phyloP scores from a whole-genome alignment of 1,140 invertebrate genomes.

The Bombus superbus region DNA sequence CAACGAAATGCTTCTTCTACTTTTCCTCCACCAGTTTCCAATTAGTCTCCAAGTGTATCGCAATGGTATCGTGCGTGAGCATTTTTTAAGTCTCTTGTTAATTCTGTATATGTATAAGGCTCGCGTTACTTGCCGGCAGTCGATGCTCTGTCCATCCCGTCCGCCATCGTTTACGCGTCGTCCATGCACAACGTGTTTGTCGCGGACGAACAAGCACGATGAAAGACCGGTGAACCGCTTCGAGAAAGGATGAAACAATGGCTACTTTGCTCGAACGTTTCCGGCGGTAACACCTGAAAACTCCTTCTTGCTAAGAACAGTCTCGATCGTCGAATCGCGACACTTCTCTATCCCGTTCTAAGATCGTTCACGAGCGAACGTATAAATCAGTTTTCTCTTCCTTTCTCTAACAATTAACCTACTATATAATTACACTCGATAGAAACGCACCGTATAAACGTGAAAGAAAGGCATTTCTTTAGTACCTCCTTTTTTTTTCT shows the following conservation, averaged over 20 bases:
- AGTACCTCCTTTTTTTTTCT: constrained; percentile 33
- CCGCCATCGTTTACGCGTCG: constrained; percentile 55
- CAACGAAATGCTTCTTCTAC: neutral
- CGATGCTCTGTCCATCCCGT: constrained; percentile 73
- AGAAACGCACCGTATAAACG: constrained; percentile 51
- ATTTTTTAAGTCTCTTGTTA: neutral
- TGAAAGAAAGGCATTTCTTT: constrained; percentile 58
- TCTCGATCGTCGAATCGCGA: neutral
- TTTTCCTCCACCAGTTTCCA: neutral
- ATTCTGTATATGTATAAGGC: constrained; percentile 79
- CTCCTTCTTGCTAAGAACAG: neutral
- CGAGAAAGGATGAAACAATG: constrained; percentile 19
- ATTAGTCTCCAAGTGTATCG: neutral
- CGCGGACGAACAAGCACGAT: constrained; percentile 41
- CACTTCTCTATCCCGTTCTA: neutral
- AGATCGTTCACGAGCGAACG: neutral
- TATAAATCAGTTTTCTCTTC: neutral
- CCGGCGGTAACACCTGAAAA: constrained; percentile 45
- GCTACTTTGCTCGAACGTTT: constrained; percentile 15
- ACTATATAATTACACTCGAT: constrained; percentile 45
- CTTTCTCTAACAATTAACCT: constrained; percentile 33
- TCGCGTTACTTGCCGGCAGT: constrained; percentile 77
- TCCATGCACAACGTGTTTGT: constrained; percentile 58
- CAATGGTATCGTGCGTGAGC: neutral
- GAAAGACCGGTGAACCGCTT: constrained; percentile 12